Evolutionary conservation across 2,888 invertebrate species (phyloP), one percentile per base, ranked within the genome.

Genomic region (Himalopsyche kuldschensis): DNA sequence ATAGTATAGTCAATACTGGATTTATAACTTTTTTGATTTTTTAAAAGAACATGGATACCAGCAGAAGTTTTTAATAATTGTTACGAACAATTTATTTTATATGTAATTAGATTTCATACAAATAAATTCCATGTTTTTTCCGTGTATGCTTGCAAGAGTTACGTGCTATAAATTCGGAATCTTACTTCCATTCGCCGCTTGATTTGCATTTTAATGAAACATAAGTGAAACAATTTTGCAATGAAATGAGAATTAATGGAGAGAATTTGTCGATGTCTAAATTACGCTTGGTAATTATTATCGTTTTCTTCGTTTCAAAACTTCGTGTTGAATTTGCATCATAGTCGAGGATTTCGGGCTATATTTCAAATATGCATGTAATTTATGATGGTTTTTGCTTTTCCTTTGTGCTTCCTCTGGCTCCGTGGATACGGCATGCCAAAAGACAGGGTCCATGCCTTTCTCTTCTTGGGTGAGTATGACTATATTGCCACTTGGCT

Each of bases 391-490:
- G 46, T 80, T 85, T 80, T 82, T 63, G 82, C 75, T 82, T 83
- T 86, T 85, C 79, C 91, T 91, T 91, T 92, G 90, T 92, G 92
- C 92, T 91, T 89, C 88, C 91, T 89, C 90, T 82, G 91, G 92
- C 91, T 69, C 15, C 89, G 86, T 85, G 84, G 48, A 80, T 83
- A 75, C 82, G 85, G 82, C 83, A 84, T 84, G 84, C 81, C 89
- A 91, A 91, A 92, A 94, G 94, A 93, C 94, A 93, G 94, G 94
- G 93, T 94, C 94, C 90, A 93, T 94, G 92, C 94, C 94, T 89
- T 94, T 94, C 91, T 94, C 94, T 88, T 93, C 93, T 90, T 94
- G 94, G 94, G 94, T 94, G 94, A 92, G 92, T 88, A 81, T 35
- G 41, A 15, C 41, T 15, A 41, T 41, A 41, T 15, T 41, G 41